Conservation (phyloP, 2,888 invertebrate species). For the Rhagonycha fulva region DNA sequence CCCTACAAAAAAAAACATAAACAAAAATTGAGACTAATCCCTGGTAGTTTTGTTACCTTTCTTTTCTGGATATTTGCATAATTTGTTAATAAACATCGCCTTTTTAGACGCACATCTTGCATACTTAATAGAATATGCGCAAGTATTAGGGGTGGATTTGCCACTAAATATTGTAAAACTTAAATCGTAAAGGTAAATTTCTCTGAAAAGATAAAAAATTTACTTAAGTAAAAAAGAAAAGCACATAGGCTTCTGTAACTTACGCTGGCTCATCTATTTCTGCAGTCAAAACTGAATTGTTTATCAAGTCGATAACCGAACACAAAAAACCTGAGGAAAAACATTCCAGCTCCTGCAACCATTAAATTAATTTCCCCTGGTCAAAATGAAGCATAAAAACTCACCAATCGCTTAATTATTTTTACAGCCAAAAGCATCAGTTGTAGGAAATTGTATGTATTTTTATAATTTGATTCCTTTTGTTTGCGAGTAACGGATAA, state of each 20-base stretch:
- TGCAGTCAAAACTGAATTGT: constrained; percentile 27
- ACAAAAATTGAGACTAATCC: no score
- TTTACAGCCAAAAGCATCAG: constrained; percentile 22
- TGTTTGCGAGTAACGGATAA: neutral
- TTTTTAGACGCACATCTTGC: constrained; percentile 29
- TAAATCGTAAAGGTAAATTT: constrained; percentile 7
- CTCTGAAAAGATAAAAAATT: constrained; percentile 4
- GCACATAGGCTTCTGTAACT: neutral
- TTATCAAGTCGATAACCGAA: constrained; percentile 35
- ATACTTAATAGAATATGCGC: constrained; percentile 25
- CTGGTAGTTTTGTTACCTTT: neutral
- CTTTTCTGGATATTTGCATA: constrained; percentile 34
- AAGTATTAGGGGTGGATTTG: constrained; percentile 13
- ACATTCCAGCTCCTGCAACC: constrained; percentile 38
- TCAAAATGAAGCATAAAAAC: constrained; percentile 6
- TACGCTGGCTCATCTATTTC: neutral
- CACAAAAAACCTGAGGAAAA: constrained; percentile 35
- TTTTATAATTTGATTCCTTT: neutral
- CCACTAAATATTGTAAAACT: constrained; percentile 26
- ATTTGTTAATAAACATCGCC: constrained; percentile 35
- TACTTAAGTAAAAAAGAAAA: neutral
- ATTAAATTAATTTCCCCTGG: neutral
- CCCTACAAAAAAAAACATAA: constrained; percentile 37
- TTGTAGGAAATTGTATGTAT: constrained; percentile 10
- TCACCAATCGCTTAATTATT: constrained; percentile 42